Evolutionary conservation across 1,140 invertebrate species (phyloP).

Genomic region (Zaprionus inermis): DNA sequence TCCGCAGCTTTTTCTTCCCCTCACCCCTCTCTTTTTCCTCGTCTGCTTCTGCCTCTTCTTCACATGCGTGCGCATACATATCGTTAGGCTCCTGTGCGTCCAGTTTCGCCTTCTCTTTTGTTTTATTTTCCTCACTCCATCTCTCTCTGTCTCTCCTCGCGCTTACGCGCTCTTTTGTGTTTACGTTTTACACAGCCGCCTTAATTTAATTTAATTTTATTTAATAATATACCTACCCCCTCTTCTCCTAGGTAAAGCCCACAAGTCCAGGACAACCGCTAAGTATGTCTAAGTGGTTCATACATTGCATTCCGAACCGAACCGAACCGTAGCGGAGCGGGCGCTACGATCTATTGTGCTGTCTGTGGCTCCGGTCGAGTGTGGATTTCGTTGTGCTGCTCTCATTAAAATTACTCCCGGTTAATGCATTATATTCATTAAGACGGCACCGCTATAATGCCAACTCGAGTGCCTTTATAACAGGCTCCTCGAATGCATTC

Average conservation of each 20-base stretch:
- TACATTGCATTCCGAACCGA: slow-evolving; percentile 29
- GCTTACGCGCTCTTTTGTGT: slow-evolving; percentile 27
- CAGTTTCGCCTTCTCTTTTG: not conserved
- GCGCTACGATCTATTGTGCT: slow-evolving; percentile 63
- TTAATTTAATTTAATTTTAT: slow-evolving; percentile 83
- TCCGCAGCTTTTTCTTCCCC: slow-evolving; percentile 35
- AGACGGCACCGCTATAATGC: not conserved
- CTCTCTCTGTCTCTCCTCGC: slow-evolving; percentile 15
- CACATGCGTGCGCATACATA: slow-evolving; percentile 1
- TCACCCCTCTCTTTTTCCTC: not conserved
- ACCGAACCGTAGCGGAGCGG: too few species aligned
- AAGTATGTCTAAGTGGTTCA: slow-evolving; percentile 74
- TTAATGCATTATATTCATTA: slow-evolving; percentile 34
- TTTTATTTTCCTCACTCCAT: not conserved
- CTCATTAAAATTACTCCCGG: slow-evolving; percentile 41
- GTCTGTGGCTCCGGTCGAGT: slow-evolving; percentile 23
- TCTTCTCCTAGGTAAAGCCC: not conserved
- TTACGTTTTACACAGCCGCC: slow-evolving; percentile 69
- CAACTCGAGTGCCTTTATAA: slow-evolving; percentile 6
- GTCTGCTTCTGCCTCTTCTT: not conserved
- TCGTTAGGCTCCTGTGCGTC: not conserved
- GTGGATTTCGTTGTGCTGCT: slow-evolving; percentile 13
- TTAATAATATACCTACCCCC: slow-evolving; percentile 58
- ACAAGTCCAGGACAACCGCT: slow-evolving; percentile 27
- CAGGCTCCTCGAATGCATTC: slow-evolving; percentile 4